Evolutionary conservation across 2,888 invertebrate genomes (phyloP).

Genomic region (Limnephilus marmoratus): DNA sequence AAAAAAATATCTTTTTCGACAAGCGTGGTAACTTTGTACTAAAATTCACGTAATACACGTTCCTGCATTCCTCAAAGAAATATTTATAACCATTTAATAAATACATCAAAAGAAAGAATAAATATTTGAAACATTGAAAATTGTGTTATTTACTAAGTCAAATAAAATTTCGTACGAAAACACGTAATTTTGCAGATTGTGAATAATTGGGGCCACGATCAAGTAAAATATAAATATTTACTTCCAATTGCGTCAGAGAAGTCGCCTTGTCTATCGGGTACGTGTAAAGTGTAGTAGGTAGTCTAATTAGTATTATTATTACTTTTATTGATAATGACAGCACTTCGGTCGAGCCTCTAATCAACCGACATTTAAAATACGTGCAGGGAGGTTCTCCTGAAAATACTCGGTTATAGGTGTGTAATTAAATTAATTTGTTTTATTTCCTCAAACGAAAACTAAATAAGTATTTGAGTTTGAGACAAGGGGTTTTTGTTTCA

Average conservation of each 20-base stretch:
- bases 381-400: background rate
- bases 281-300: background rate
- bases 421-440: background rate
- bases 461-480: too few relatives aligned
- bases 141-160: background rate
- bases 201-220: background rate
- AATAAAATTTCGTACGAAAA: background rate
- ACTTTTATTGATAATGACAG: background rate
- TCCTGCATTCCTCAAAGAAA: background rate
- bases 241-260: background rate
- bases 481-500: background rate
- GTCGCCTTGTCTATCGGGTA: background rate
- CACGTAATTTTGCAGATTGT: background rate
- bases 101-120: background rate
- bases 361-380: background rate
- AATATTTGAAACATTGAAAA: background rate
- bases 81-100: background rate
- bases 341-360: background rate
- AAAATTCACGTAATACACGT: background rate
- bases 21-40: background rate
- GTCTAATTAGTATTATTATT: background rate
- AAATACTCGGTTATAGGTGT: background rate
- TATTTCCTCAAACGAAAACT: too few relatives aligned
- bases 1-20: background rate
- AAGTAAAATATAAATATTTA: background rate